phyloP scores from a whole-genome alignment of 2,113 vertebrate genomes.

The Oryzias javanicus region DNA sequence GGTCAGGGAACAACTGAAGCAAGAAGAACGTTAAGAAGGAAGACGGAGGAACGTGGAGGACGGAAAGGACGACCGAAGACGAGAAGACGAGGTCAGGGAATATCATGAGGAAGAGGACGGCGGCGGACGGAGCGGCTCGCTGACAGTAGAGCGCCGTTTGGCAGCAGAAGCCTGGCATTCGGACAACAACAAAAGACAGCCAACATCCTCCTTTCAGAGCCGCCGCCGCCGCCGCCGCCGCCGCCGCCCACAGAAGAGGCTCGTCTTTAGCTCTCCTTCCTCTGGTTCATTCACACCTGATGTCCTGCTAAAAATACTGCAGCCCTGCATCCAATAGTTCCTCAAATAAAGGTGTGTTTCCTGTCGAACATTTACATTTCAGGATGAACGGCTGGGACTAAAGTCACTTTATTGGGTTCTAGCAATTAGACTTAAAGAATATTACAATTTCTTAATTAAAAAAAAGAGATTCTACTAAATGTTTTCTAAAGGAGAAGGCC shows the following conservation, averaged over 20 bases:
- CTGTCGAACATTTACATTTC: no score
- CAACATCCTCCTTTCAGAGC: conserved; percentile 51
- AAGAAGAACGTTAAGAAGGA: background rate
- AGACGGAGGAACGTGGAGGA: background rate
- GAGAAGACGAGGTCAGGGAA: conserved; percentile 19
- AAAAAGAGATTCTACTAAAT: no score
- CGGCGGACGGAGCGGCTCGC: conserved; percentile 23
- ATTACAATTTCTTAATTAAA: no score
- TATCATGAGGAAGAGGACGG: conserved; percentile 29
- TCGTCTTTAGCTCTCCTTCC: conserved; percentile 15
- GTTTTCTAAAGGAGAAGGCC: no score
- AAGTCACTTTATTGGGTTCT: no score
- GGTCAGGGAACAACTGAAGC: conserved; percentile 1
- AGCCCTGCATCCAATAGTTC: conserved; percentile 22
- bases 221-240: conserved; percentile 49
- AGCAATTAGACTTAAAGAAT: no score
- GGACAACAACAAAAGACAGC: conserved; percentile 61
- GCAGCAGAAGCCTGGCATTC: conserved; percentile 59
- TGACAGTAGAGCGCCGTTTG: conserved; percentile 56
- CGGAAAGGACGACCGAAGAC: conserved; percentile 6
- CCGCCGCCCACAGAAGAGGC: conserved; percentile 20
- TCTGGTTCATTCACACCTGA: conserved; percentile 35
- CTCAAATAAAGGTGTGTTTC: conserved; percentile 7
- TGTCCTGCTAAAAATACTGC: conserved; percentile 44
- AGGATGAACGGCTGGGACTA: no score